Conservation (phyloP, 1,140 invertebrate genomes). For the Solenopsis fugax region DNA sequence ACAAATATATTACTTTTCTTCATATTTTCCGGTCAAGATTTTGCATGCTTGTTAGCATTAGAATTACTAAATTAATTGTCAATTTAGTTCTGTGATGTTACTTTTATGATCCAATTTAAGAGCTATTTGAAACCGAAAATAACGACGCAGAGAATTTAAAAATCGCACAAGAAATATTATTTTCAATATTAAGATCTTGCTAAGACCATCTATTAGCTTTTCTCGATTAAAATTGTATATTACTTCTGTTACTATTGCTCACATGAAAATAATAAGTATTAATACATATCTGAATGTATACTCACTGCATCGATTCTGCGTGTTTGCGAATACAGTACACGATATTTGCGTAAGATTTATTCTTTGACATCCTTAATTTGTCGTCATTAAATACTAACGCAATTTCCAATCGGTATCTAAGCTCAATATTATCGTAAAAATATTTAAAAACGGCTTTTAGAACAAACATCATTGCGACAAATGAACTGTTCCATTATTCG, state of each 20-base stretch:
- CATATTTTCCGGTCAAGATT: too few relatives aligned
- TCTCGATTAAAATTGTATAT: not conserved
- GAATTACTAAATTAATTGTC: too few relatives aligned
- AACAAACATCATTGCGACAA: too few relatives aligned
- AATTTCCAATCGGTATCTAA: conserved; percentile 33
- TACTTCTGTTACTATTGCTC: not conserved
- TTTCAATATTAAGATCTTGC: too few relatives aligned
- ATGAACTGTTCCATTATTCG: not conserved
- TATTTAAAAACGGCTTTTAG: not conserved
- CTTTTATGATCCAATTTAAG: too few relatives aligned
- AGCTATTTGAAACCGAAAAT: too few relatives aligned
- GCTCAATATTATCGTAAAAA: not conserved
- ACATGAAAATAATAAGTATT: not conserved
- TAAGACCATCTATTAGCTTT: too few relatives aligned
- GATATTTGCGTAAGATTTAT: not conserved
- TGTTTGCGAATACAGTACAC: conserved; percentile 15
- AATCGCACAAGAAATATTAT: too few relatives aligned
- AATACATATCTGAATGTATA: not conserved
- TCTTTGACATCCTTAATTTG: not conserved
- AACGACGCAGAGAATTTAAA: too few relatives aligned
- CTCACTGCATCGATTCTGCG: conserved; percentile 8
- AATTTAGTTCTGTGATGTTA: too few relatives aligned
- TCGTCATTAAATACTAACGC: not conserved
- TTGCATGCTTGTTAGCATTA: too few relatives aligned
- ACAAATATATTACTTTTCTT: not conserved